Conservation (phyloP, 2,888 invertebrate genomes). For the Standfussiana lucernea region DNA sequence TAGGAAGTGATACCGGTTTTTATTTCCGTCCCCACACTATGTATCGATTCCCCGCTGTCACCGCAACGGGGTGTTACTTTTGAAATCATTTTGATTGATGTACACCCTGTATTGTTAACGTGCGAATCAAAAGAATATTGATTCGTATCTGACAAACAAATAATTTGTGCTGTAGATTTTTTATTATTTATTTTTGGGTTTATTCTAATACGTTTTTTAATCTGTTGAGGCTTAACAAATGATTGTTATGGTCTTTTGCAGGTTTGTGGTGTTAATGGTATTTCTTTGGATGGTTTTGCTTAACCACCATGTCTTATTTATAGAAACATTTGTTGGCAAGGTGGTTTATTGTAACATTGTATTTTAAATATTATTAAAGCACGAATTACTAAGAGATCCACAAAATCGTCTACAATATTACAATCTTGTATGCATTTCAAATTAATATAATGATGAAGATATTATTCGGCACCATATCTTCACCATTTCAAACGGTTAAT, state of each 20-base stretch:
- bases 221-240: slow-evolving; percentile 43
- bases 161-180: slow-evolving; percentile 55
- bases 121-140: slow-evolving; percentile 76
- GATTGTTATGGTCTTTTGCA: slow-evolving; percentile 31
- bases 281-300: background rate
- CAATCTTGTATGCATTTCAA: slow-evolving; percentile 16
- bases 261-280: slow-evolving; percentile 10
- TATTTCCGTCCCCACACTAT: slow-evolving; percentile 82
- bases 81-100: slow-evolving; percentile 85
- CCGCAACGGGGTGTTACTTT: slow-evolving; percentile 82
- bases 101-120: slow-evolving; percentile 74
- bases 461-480: slow-evolving; percentile 41
- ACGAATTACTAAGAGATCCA: too few relatives aligned
- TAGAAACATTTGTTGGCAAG: background rate
- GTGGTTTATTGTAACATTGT: background rate
- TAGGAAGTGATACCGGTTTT: slow-evolving; percentile 87
- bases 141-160: slow-evolving; percentile 70
- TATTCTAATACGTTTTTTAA: slow-evolving; percentile 59
- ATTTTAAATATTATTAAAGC: background rate
- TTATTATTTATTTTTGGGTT: slow-evolving; percentile 57
- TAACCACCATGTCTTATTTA: background rate
- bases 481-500: slow-evolving; percentile 15
- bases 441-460: slow-evolving; percentile 32
- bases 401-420: slow-evolving; percentile 15
- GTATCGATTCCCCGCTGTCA: slow-evolving; percentile 84